Percentiles rank a stretch among this genome's conserved stretches.
These are phyloP conservation scores for Microcaecilia unicolor DNA, from an alignment of 2,797 vertebrate species.

Conservation along the genomic window DNA sequence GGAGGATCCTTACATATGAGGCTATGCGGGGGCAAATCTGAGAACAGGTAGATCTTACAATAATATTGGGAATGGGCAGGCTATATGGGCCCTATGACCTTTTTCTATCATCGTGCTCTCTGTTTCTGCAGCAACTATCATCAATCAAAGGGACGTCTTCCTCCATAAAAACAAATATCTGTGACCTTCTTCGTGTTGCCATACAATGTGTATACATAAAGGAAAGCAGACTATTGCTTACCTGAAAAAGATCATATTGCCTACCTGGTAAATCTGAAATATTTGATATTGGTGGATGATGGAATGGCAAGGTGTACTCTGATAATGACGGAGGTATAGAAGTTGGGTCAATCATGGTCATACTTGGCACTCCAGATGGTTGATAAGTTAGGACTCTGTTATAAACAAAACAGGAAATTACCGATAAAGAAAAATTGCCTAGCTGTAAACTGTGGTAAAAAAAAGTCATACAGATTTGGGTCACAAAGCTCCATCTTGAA, in stretches of 20 bases:
- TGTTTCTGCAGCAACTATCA: background rate
- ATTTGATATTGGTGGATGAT: constrained; percentile 73
- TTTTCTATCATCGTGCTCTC: background rate
- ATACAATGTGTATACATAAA: background rate
- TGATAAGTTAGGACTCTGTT: constrained; percentile 87
- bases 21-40: too few relatives aligned
- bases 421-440: too few relatives aligned
- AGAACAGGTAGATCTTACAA: too few relatives aligned
- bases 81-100: too few relatives aligned
- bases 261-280: constrained; percentile 91
- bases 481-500: too few relatives aligned
- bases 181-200: too few relatives aligned
- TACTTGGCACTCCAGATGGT: constrained; percentile 75
- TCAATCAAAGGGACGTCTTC: too few relatives aligned
- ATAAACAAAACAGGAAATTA: constrained; percentile 34
- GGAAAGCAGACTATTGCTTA: background rate
- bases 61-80: too few relatives aligned
- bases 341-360: constrained; percentile 70
- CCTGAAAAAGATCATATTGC: constrained; percentile 20
- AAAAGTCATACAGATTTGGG: too few relatives aligned
- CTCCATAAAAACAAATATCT: too few relatives aligned
- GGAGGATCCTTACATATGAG: too few relatives aligned
- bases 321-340: constrained; percentile 75
- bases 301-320: constrained; percentile 87
- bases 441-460: too few relatives aligned